Percentiles rank a stretch among this genome's conserved stretches.
These are phyloP conservation scores for Thalassophryne amazonica DNA, from an alignment of 2,797 vertebrate genomes.

Conservation along the genomic window DNA sequence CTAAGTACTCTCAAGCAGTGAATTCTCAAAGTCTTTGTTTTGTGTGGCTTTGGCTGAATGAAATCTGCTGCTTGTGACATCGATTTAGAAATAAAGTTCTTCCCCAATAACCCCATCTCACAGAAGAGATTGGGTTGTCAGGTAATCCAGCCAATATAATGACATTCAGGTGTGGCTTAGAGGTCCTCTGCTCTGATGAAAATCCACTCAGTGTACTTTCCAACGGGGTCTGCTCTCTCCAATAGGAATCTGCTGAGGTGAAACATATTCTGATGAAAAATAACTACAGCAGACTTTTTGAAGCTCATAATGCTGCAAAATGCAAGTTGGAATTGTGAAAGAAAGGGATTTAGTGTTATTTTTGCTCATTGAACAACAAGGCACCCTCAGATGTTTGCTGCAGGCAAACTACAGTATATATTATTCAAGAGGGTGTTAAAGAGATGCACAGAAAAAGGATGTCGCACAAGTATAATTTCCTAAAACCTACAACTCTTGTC, in stretches of 20 bases:
- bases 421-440: conserved; percentile 9
- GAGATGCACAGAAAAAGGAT: not conserved
- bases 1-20: conserved; percentile 7
- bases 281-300: not conserved
- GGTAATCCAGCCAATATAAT: conserved; percentile 2
- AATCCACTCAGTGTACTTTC: conserved; percentile 7
- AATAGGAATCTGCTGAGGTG: conserved; percentile 12
- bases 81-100: conserved; percentile 8
- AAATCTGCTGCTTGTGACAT: not conserved
- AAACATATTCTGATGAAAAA: conserved; percentile 33
- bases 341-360: not conserved
- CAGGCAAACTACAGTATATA: not conserved
- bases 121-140: conserved; percentile 14
- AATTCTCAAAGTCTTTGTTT: not conserved
- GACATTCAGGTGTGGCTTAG: conserved; percentile 11
- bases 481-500: not conserved
- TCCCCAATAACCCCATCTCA: conserved; percentile 4
- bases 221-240: conserved; percentile 2
- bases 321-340: conserved; percentile 5
- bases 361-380: not conserved
- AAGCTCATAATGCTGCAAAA: conserved; percentile 4
- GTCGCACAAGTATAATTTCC: too few species aligned
- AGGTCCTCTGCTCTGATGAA: conserved; percentile 24
- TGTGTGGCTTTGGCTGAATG: not conserved
- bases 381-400: conserved; percentile 3